These are phyloP conservation scores for Eulemur mongoz DNA, from an alignment of 2,797 vertebrate genomes.

Conservation along the genomic window DNA sequence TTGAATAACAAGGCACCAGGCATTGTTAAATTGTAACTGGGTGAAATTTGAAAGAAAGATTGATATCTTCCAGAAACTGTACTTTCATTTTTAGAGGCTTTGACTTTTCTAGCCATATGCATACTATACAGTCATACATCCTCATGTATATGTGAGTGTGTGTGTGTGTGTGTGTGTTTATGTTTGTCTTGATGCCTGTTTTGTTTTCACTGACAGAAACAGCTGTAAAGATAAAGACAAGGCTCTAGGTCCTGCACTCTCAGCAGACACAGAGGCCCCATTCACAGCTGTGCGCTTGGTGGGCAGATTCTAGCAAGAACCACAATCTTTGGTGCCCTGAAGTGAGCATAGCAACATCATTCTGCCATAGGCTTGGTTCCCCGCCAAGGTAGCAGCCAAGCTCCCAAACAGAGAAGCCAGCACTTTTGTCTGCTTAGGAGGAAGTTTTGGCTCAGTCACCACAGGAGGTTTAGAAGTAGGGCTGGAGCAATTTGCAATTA, in stretches of 20 bases:
- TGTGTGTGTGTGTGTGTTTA: background rate
- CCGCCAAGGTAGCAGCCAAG: background rate
- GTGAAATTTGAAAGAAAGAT: background rate
- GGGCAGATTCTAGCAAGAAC: background rate
- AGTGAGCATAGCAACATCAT: background rate
- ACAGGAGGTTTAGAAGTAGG: background rate
- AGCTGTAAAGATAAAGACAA: background rate
- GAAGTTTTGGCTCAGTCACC: background rate
- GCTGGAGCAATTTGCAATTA: slow-evolving; percentile 42
- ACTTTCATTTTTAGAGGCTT: background rate
- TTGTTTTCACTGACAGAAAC: background rate
- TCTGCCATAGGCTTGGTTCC: background rate
- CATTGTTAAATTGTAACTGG: background rate
- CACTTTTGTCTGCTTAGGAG: background rate
- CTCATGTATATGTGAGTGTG: background rate
- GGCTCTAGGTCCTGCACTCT: background rate
- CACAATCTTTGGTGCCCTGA: background rate
- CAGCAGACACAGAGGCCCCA: background rate
- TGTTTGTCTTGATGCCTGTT: background rate
- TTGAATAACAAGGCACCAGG: background rate
- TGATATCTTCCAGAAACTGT: background rate
- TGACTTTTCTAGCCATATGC: background rate
- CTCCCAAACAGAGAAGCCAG: background rate
- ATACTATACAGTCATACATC: too few relatives aligned
- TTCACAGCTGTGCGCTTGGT: background rate